Evolutionary conservation across 2,797 vertebrate species (phyloP), one percentile per base, ranked within the genome.

Genomic region (Clarias fuscus): DNA sequence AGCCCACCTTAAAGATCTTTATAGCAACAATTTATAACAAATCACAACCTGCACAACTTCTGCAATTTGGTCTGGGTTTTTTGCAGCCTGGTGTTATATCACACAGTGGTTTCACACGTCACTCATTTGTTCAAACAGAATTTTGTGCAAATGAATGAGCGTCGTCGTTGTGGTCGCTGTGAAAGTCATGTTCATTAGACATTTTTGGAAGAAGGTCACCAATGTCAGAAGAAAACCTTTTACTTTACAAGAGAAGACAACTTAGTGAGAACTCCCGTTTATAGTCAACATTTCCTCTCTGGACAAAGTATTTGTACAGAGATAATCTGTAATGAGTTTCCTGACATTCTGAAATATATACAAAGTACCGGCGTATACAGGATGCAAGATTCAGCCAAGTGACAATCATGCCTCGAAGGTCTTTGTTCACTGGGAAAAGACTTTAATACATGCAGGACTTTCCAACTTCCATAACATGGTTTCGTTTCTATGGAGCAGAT

Each of bases 41-140:
- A 75, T 58, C 24, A 70, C 53, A 76, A 76, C 40, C 22, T 79
- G 43, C 59, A 33, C 61, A 59, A 73, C 67, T 86, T 86, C 85
- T 43, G 30, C 48, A n/a, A 82, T 76, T 13, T n/a, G 40, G 7
- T 64, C 79, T 59, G 22, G 61, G 48, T 53, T 53, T 67, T 76
- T 53, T 15, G 6, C 14, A 22, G 33, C 72, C 48, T 30, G 0
- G 13, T 58, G 53, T 56, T 30, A 56, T 48, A 58, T 18, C 48
- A 18, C n/a, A 53, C 72, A 56, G 72, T 3, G 14, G 73, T 56
- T 76, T 58, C 17, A 33, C 27, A 77, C 17, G 30, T 7, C n/a
- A 30, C 14, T 7, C 15, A 5, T 3, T 15, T 7, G 43, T 2
- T 15, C 0, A 27, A 76, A 56, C 48, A 14, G 11, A 48, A 72